Evolutionary conservation across 2,113 vertebrate genomes (phyloP).

Genomic region (Anhinga anhinga): DNA sequence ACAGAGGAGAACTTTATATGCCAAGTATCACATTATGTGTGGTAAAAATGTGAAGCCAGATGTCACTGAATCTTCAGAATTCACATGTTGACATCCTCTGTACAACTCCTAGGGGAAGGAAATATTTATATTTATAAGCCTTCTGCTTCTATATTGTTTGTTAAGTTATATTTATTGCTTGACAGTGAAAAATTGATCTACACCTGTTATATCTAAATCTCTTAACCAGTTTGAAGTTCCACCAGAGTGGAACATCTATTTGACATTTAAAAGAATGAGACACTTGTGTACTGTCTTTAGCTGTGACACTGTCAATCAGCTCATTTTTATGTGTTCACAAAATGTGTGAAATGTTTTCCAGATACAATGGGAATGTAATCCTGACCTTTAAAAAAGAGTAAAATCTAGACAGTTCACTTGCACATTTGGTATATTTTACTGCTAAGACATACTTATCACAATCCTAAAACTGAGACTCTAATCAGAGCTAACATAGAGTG

Average conservation of each 20-base stretch:
- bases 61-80: background rate
- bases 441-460: constrained; percentile 8
- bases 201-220: background rate
- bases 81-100: background rate
- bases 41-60: background rate
- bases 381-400: background rate
- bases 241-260: background rate
- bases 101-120: background rate
- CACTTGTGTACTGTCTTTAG: background rate
- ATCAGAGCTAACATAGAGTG: background rate
- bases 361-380: background rate
- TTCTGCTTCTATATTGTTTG: background rate
- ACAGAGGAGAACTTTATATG: background rate
- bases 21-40: background rate
- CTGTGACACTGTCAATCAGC: background rate
- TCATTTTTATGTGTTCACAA: background rate
- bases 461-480: background rate
- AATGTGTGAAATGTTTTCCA: background rate
- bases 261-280: background rate
- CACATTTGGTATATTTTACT: background rate
- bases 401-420: background rate
- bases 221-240: background rate
- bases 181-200: background rate
- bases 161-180: background rate
- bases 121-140: background rate